Conservation (phyloP, 2,797 vertebrate genomes). For the Mycteria americana region DNA sequence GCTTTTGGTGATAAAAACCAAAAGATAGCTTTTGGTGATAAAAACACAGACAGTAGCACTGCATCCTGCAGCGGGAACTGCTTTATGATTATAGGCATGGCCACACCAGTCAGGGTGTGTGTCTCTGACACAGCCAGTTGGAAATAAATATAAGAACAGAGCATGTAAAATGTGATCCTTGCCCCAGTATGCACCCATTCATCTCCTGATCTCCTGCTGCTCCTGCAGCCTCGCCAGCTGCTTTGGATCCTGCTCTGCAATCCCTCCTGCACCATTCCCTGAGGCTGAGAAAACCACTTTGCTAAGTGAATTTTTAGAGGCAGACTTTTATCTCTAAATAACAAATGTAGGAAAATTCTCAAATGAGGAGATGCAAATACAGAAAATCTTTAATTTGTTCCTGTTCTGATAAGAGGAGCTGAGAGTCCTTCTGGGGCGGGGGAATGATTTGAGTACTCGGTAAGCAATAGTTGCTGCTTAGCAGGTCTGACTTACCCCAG, state of each 20-base stretch:
- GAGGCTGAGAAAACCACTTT: conserved; percentile 29
- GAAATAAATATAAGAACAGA: not conserved
- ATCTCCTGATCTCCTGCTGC: conserved; percentile 9
- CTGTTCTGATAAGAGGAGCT: not conserved
- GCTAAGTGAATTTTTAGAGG: conserved; percentile 38
- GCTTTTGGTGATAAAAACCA: not conserved
- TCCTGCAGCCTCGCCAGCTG: not conserved
- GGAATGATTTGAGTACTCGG: not conserved
- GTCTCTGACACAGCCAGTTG: not conserved
- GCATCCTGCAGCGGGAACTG: not conserved
- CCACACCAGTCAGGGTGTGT: not conserved
- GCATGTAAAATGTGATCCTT: not conserved
- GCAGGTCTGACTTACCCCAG: not conserved
- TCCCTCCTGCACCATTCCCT: conserved; percentile 21
- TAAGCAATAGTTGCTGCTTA: not conserved
- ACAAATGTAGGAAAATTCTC: conserved; percentile 20
- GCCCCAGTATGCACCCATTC: not conserved
- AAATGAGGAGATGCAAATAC: conserved; percentile 16
- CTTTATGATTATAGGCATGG: not conserved
- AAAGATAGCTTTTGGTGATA: not conserved
- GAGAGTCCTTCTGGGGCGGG: not conserved
- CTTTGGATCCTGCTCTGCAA: conserved; percentile 15
- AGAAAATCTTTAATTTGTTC: conserved; percentile 19
- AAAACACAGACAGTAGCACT: not conserved
- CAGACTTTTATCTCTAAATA: conserved; percentile 39